These are phyloP conservation scores for Pampusana beccarii DNA, from an alignment of 2,113 vertebrate genomes.

Conservation along the genomic window DNA sequence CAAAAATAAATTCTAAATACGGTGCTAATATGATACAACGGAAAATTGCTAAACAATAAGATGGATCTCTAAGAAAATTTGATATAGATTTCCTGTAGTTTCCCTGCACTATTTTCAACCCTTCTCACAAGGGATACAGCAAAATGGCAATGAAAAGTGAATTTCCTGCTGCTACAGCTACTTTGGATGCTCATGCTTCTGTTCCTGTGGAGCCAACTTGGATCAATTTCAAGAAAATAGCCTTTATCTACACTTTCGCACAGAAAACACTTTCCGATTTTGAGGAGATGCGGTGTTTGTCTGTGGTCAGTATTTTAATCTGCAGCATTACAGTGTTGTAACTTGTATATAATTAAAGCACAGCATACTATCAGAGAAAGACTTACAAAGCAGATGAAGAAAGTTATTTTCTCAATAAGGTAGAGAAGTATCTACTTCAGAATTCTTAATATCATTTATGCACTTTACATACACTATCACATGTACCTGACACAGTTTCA, in stretches of 20 bases:
- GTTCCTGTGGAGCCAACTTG: conserved; percentile 49
- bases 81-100: conserved; percentile 47
- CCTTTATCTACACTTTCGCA: conserved; percentile 70
- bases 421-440: neutral
- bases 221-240: conserved; percentile 68
- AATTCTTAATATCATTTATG: neutral
- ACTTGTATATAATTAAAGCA: neutral
- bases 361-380: neutral
- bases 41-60: conserved; percentile 40
- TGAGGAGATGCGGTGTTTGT: conserved; percentile 30
- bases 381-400: neutral
- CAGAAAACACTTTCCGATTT: conserved; percentile 66
- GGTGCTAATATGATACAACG: neutral
- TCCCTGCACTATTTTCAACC: conserved; percentile 47
- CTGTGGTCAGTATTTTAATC: neutral
- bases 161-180: conserved; percentile 56
- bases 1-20: neutral
- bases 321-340: neutral
- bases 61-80: conserved; percentile 31
- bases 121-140: conserved; percentile 47
- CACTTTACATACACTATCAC: neutral
- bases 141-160: conserved; percentile 51
- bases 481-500: neutral
- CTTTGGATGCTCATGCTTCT: conserved; percentile 54
- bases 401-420: neutral